These are phyloP conservation scores for Idris sp. DNA, from an alignment of 1,140 invertebrate species.

Conservation along the genomic window DNA sequence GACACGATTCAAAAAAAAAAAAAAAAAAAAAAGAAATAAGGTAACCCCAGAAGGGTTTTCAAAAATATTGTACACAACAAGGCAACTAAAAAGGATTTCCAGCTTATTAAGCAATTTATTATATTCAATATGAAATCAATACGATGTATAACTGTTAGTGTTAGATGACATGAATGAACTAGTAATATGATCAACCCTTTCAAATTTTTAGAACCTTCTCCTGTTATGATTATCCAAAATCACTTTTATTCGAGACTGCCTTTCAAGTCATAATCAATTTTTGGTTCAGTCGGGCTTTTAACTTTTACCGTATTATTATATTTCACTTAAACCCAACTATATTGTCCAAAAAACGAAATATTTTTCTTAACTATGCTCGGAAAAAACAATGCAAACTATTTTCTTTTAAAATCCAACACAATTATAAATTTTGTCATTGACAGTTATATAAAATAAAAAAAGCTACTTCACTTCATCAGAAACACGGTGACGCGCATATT, in stretches of 20 bases:
- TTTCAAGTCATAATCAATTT: constrained; percentile 18
- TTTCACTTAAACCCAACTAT: constrained; percentile 7
- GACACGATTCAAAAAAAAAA: no score
- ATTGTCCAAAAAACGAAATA: no score
- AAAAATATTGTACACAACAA: constrained; percentile 26
- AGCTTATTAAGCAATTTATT: constrained; percentile 39
- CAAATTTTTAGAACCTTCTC: constrained; percentile 26
- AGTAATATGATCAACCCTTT: constrained; percentile 38
- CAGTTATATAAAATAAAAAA: not conserved
- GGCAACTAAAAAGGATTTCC: constrained; percentile 37
- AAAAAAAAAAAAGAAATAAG: no score
- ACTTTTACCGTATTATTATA: not conserved
- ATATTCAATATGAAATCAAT: constrained; percentile 36
- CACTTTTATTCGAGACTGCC: constrained; percentile 13
- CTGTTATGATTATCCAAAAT: constrained; percentile 29
- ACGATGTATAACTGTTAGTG: constrained; percentile 36
- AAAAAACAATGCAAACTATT: constrained; percentile 3
- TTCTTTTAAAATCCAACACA: not conserved
- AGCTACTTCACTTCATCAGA: constrained; percentile 24
- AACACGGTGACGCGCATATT: constrained; percentile 15
- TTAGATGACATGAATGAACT: constrained; percentile 30
- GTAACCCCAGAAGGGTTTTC: constrained; percentile 28
- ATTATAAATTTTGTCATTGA: constrained; percentile 2
- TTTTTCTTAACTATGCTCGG: no score
- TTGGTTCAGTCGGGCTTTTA: constrained; percentile 10